phyloP scores from a whole-genome alignment of 2,888 invertebrate species.

The Willowsia nigromaculata region DNA sequence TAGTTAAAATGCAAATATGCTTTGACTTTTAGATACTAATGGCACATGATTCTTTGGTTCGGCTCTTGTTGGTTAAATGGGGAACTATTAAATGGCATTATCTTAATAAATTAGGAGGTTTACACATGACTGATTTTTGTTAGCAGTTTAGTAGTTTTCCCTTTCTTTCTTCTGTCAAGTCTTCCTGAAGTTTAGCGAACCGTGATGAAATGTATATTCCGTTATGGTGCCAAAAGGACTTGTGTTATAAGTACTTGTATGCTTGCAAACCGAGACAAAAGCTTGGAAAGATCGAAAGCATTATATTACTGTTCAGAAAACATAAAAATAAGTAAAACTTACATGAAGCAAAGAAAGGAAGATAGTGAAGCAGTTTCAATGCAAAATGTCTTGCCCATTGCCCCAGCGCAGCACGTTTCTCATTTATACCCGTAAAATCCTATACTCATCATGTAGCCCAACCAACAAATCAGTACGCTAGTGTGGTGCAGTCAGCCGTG shows the following conservation, averaged over 20 bases:
- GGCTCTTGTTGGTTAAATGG: neutral
- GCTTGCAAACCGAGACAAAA: too few species aligned
- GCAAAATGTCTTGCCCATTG: neutral
- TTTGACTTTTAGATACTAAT: neutral
- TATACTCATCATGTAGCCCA: neutral
- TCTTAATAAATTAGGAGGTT: slow-evolving; percentile 66
- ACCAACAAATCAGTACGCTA: neutral
- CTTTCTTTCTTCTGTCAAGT: slow-evolving; percentile 32
- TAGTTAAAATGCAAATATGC: too few species aligned
- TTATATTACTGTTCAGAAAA: too few species aligned
- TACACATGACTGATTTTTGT: slow-evolving; percentile 40
- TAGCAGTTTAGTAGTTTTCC: neutral
- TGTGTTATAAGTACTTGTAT: neutral
- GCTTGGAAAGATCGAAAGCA: too few species aligned
- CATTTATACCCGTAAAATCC: neutral
- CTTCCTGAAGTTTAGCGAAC: slow-evolving; percentile 60
- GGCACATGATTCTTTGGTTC: neutral
- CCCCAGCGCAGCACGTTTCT: neutral
- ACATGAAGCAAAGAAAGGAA: neutral
- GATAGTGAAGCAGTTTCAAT: neutral
- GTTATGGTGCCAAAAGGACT: slow-evolving; percentile 56
- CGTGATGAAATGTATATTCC: slow-evolving; percentile 56
- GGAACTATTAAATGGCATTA: slow-evolving; percentile 45
- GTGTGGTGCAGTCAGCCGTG: slow-evolving; percentile 36
- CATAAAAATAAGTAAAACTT: neutral